Conservation (phyloP, 2,888 invertebrate species). For the Punctoribates punctum region DNA sequence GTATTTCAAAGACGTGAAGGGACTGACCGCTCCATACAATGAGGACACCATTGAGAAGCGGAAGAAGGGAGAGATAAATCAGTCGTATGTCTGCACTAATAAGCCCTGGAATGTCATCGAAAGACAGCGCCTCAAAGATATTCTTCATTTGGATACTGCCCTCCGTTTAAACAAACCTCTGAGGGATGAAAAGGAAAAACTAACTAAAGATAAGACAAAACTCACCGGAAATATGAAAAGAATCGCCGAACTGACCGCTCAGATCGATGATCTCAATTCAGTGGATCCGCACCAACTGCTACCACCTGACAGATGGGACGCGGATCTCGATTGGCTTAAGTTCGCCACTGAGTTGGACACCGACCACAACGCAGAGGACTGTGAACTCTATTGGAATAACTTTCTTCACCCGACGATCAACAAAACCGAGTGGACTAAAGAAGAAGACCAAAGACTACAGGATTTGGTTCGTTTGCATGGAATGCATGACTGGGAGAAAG, state of each 20-base stretch:
- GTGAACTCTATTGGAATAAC: slow-evolving; percentile 67
- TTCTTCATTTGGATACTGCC: neutral
- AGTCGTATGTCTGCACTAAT: neutral
- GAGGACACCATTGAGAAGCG: slow-evolving; percentile 48
- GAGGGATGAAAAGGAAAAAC: slow-evolving; percentile 8
- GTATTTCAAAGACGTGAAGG: slow-evolving; percentile 64
- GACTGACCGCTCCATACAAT: slow-evolving; percentile 61
- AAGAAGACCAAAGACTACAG: slow-evolving; percentile 58
- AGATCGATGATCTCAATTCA: slow-evolving; percentile 32
- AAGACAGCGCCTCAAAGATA: slow-evolving; percentile 19
- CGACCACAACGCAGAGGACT: slow-evolving; percentile 58
- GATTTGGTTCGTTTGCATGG: slow-evolving; percentile 52
- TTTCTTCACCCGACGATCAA: slow-evolving; percentile 67
- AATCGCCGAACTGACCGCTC: slow-evolving; percentile 22
- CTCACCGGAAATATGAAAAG: neutral
- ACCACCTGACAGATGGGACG: slow-evolving; percentile 55
- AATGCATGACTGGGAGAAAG: slow-evolving; percentile 62
- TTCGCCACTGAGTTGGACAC: slow-evolving; percentile 22
- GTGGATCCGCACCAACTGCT: neutral
- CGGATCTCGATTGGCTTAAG: slow-evolving; percentile 40
- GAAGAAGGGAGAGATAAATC: slow-evolving; percentile 41
- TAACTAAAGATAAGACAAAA: neutral
- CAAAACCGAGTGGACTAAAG: slow-evolving; percentile 59
- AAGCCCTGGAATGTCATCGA: slow-evolving; percentile 40
- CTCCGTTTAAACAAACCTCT: neutral